Evolutionary conservation across 2,888 invertebrate species (phyloP), one percentile per base, ranked within the genome.

Genomic region (Gasteruption jaculator): DNA sequence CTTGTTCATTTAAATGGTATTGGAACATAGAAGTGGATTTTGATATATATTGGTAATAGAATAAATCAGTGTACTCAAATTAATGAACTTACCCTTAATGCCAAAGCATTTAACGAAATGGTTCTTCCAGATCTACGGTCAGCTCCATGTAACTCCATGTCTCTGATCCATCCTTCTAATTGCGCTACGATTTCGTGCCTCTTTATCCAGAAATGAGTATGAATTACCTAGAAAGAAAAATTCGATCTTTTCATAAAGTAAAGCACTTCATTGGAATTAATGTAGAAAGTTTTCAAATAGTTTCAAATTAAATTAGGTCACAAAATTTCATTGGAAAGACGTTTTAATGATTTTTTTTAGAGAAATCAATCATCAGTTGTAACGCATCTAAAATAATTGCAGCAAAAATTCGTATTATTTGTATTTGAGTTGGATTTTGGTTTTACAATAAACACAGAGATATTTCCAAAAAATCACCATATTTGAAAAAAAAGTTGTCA

Each of bases 161-260:
- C 93, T 45, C 82, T 80, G 60, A 94, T 86, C 94, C 94, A 94
- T 49, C 81, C 81, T 61, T 92, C 89, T 49, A 93, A 84, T 72
- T 94, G 93, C 54, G 82, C 78, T 65, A 89, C 81, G 53, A 95
- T 88, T 74, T 94, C 93, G 61, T 89, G 83, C 43, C 90, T 81
- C 71, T 95, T 95, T 61, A 94, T 77, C 86, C 91, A 95, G 73
- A 95, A 95, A 72, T 95, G 95, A 18, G 88, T 85, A 52, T 90
- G 86, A 52, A 95, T 90, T 36, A 93, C 88, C 85, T 89, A 63
- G 8, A 49, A 46, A 39, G 41, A 40, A 37, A 42, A 38, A 44
- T 42, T n/a, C n/a, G n/a, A n/a, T n/a, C n/a, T n/a, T n/a, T n/a
- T n/a, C n/a, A n/a, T n/a, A n/a, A n/a, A n/a, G n/a, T n/a, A n/a